Percentiles rank a stretch among this genome's conserved stretches.
Evolutionary conservation across 2,888 invertebrate species (phyloP).

Genomic region (Scelioninae gen. 1): DNA sequence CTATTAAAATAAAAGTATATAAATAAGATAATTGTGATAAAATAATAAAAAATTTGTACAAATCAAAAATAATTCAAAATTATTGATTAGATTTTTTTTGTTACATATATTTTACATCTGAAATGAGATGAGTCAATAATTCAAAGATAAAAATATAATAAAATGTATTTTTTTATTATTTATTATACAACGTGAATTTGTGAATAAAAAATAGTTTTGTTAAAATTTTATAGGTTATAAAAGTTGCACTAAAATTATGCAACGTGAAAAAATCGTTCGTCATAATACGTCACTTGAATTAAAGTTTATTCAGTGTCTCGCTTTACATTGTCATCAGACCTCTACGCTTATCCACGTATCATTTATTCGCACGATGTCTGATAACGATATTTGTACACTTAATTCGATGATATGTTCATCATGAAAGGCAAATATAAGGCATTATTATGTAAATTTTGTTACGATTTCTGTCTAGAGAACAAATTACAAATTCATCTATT

Average conservation of each 20-base stretch:
- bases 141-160: too few relatives aligned
- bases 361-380: not conserved
- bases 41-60: too few relatives aligned
- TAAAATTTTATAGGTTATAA: too few relatives aligned
- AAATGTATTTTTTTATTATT: too few relatives aligned
- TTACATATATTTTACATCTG: too few relatives aligned
- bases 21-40: not conserved
- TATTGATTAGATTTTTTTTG: too few relatives aligned
- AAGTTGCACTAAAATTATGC: too few relatives aligned
- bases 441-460: constrained; percentile 13
- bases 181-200: too few relatives aligned
- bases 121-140: too few relatives aligned
- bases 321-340: constrained; percentile 4
- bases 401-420: constrained; percentile 9
- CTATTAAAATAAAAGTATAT: too few relatives aligned
- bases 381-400: constrained; percentile 10
- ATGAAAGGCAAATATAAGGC: not conserved
- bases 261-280: not conserved
- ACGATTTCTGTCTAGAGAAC: constrained; percentile 8
- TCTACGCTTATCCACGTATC: not conserved
- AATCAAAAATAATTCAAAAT: too few relatives aligned
- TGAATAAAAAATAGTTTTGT: too few relatives aligned
- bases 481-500: constrained; percentile 2
- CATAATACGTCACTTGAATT: not conserved
- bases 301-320: not conserved